Evolutionary conservation across 2,113 vertebrate species (phyloP).

Genomic region (Oxyruncus cristatus): DNA sequence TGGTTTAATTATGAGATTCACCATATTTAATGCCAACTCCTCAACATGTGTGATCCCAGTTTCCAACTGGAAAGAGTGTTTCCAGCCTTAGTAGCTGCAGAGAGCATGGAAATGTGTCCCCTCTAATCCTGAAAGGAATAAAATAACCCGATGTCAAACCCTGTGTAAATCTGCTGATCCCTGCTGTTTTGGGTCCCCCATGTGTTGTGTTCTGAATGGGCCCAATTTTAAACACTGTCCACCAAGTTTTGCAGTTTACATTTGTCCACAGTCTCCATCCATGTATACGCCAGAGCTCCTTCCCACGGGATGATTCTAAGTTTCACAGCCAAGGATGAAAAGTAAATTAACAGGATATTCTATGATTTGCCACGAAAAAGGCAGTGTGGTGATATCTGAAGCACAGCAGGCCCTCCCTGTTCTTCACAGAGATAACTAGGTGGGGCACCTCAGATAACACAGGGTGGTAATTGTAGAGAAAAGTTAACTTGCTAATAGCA

Average conservation of each 20-base stretch:
- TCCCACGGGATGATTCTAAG: background rate
- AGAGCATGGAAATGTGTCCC: background rate
- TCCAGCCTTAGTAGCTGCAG: background rate
- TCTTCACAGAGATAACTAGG: conserved; percentile 4
- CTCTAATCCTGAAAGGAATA: background rate
- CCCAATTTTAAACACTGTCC: background rate
- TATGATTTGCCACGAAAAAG: background rate
- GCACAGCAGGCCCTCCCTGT: conserved; percentile 25
- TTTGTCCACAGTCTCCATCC: background rate
- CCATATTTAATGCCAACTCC: background rate
- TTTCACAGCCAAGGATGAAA: conserved; percentile 19
- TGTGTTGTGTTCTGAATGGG: background rate
- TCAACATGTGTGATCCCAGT: background rate
- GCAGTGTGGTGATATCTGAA: conserved; percentile 12
- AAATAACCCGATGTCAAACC: background rate
- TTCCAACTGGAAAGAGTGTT: background rate
- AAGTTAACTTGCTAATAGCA: conserved; percentile 66
- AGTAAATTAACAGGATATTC: conserved; percentile 25
- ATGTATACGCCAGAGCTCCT: background rate
- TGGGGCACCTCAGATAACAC: conserved; percentile 34
- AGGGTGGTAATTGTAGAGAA: conserved; percentile 56
- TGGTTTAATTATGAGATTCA: background rate
- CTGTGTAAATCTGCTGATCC: background rate
- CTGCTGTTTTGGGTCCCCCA: background rate
- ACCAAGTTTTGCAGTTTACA: background rate